phyloP scores from a whole-genome alignment of 2,113 vertebrate genomes.

The Macaca nemestrina region DNA sequence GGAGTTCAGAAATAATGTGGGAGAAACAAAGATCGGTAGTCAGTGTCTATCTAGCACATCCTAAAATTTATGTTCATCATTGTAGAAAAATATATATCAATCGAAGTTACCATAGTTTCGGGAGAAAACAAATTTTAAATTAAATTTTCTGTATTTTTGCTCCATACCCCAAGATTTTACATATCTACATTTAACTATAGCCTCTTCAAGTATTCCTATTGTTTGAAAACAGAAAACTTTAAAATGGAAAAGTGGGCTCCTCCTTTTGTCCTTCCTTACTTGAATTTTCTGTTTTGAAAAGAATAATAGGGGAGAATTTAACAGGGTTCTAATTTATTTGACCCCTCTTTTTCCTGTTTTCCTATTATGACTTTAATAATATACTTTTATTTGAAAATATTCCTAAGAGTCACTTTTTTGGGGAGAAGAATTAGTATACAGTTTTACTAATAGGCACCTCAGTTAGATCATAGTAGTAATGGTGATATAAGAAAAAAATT shows the following conservation, averaged over 20 bases:
- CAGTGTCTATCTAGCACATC: background rate
- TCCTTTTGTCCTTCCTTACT: background rate
- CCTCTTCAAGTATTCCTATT: background rate
- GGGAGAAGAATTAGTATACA: background rate
- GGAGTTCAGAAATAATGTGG: slow-evolving; percentile 32
- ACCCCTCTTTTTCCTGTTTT: background rate
- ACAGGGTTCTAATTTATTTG: slow-evolving; percentile 9
- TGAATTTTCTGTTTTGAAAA: slow-evolving; percentile 64
- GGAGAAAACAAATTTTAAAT: background rate
- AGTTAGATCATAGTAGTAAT: background rate
- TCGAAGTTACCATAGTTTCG: background rate
- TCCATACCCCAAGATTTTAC: background rate
- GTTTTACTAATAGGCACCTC: slow-evolving; percentile 2
- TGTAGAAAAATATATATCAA: background rate
- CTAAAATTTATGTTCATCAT: slow-evolving; percentile 19
- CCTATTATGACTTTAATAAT: background rate
- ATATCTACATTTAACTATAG: background rate
- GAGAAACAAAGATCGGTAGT: background rate
- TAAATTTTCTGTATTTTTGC: slow-evolving; percentile 24
- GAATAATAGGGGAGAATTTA: slow-evolving; percentile 9
- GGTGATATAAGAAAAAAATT: slow-evolving; percentile 32
- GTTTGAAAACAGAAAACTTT: slow-evolving; percentile 44
- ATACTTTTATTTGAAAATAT: slow-evolving; percentile 39
- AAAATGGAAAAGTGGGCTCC: background rate
- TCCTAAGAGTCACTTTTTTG: slow-evolving; percentile 18